Conservation (phyloP, 2,113 vertebrate species). For the Ophiodon elongatus region DNA sequence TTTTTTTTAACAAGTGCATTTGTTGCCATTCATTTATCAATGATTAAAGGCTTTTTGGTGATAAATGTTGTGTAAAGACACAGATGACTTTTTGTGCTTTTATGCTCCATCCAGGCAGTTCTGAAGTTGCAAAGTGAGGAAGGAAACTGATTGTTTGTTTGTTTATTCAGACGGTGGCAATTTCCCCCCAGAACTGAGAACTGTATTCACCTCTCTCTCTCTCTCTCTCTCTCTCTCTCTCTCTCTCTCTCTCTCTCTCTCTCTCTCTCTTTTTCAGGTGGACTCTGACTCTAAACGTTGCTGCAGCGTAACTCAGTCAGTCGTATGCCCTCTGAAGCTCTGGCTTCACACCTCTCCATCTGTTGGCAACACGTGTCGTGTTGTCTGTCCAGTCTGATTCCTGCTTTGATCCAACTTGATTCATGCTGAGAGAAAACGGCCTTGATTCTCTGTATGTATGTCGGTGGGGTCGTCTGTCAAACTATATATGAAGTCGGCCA, state of each 20-base stretch:
- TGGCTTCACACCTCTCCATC: conserved; percentile 63
- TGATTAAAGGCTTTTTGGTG: background rate
- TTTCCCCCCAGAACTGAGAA: conserved; percentile 70
- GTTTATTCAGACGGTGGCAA: conserved; percentile 78
- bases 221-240: conserved; percentile 10
- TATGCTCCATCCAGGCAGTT: conserved; percentile 39
- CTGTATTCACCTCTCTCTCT: conserved; percentile 61
- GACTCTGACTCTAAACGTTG: conserved; percentile 23
- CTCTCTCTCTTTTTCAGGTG: conserved; percentile 27
- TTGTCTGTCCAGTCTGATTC: conserved; percentile 38
- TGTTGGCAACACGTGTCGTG: conserved; percentile 50
- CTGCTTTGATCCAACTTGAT: conserved; percentile 50
- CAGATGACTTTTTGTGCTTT: conserved; percentile 34
- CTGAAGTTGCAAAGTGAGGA: conserved; percentile 70
- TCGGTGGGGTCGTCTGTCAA: conserved; percentile 23
- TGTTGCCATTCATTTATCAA: conserved; percentile 11
- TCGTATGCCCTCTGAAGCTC: conserved; percentile 21
- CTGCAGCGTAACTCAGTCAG: conserved; percentile 36
- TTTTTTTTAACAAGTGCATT: conserved; percentile 15
- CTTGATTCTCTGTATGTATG: conserved; percentile 14
- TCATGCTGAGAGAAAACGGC: conserved; percentile 20
- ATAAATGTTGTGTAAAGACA: conserved; percentile 19
- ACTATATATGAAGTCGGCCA: conserved; percentile 38
- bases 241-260: conserved; percentile 31
- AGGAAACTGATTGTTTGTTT: conserved; percentile 71